phyloP scores from a whole-genome alignment of 2,888 invertebrate genomes.

The Hydrotaea diabolus region DNA sequence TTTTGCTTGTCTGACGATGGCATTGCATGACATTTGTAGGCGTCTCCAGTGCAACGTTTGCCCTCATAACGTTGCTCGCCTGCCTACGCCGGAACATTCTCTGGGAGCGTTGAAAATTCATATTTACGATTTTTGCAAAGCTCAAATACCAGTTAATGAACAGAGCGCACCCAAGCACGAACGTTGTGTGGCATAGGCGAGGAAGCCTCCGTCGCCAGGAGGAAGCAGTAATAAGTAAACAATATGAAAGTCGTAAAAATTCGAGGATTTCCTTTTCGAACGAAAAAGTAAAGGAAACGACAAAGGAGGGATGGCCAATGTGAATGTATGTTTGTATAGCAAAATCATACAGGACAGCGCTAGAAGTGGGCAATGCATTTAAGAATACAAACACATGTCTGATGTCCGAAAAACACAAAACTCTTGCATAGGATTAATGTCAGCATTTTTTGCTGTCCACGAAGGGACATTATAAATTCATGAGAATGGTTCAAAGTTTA shows the following conservation, averaged over 20 bases:
- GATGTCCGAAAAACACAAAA: not conserved
- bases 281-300: not conserved
- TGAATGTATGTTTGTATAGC: no score
- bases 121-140: conserved; percentile 21
- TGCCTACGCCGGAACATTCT: not conserved
- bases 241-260: not conserved
- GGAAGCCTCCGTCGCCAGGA: no score
- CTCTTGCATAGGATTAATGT: not conserved
- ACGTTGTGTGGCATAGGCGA: no score
- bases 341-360: not conserved
- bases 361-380: not conserved
- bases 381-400: not conserved
- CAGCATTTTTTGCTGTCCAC: not conserved
- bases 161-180: not conserved
- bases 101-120: conserved; percentile 1
- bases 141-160: conserved; percentile 11
- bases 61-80: not conserved
- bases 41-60: not conserved
- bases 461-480: no score
- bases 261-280: not conserved
- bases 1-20: conserved; percentile 17
- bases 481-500: no score
- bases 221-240: not conserved
- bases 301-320: not conserved
- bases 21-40: conserved; percentile 45